Evolutionary conservation across 2,888 invertebrate genomes (phyloP).

Genomic region (Pyrgus malvae): DNA sequence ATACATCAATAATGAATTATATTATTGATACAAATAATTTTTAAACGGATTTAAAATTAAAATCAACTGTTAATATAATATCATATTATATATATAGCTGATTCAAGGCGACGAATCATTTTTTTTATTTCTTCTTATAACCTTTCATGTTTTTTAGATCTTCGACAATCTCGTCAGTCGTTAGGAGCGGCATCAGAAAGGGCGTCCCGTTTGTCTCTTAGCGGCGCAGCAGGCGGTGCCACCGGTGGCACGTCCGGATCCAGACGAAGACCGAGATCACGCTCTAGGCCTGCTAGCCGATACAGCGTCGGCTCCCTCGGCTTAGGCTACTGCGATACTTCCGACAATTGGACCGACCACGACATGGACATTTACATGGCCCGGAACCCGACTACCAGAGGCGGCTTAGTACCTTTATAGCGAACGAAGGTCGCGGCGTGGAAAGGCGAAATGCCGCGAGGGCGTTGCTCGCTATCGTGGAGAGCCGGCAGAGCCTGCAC

Average conservation of each 20-base stretch:
- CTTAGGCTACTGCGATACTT: slow-evolving; percentile 93
- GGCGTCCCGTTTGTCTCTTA: slow-evolving; percentile 88
- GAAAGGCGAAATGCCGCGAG: slow-evolving; percentile 45
- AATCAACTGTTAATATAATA: too few relatives aligned
- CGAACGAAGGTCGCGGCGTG: slow-evolving; percentile 55
- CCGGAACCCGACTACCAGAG: slow-evolving; percentile 92
- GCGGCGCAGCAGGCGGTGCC: slow-evolving; percentile 84
- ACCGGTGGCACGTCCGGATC: slow-evolving; percentile 83
- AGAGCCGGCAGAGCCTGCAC: slow-evolving; percentile 44
- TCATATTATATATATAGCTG: too few relatives aligned
- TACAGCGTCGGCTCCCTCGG: slow-evolving; percentile 91
- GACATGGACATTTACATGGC: slow-evolving; percentile 98
- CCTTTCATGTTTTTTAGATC: slow-evolving; percentile 74
- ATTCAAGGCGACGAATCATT: neutral
- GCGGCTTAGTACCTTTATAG: slow-evolving; percentile 92
- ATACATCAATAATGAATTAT: too few relatives aligned
- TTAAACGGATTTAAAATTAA: too few relatives aligned
- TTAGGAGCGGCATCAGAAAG: slow-evolving; percentile 91
- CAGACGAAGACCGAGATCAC: slow-evolving; percentile 88
- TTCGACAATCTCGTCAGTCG: slow-evolving; percentile 93
- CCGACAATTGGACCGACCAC: slow-evolving; percentile 96
- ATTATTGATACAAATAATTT: too few relatives aligned
- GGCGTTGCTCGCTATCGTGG: slow-evolving; percentile 48
- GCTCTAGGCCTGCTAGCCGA: slow-evolving; percentile 91
- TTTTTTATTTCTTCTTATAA: slow-evolving; percentile 1